Base-by-base conservation (phyloP, 2,888 invertebrate genomes). In the Anoncus sp. region DNA sequence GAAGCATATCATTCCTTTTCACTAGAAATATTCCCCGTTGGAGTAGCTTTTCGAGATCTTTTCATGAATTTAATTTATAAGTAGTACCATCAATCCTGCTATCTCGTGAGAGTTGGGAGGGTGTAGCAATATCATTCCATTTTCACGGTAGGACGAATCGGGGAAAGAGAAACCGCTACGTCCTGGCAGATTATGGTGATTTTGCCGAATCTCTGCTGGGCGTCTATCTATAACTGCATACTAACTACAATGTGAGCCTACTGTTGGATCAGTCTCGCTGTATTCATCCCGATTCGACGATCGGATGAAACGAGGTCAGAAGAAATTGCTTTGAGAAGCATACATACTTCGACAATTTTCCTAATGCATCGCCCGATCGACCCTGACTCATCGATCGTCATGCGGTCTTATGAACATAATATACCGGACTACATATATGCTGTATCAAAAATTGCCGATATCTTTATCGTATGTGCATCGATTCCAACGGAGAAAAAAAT, bases 331-430 rank as follows among this genome's bases (percentile, higher is more conserved):
- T 16, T 40, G 40, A 72, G 35, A 20, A 3, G 14, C 20, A 53
- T 60, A 53, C 47, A 47, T n/a, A 47, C 45, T 47, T 14, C 47
- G 16, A 24, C 72, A 77, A 72, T 77, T 72, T 77, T 77, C 53
- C 72, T 72, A 77, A 77, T 77, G 76, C 72, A 66, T 49, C 66
- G 63, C 10, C 38, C 43, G 38, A 57, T 59, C 51, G 65, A 71
- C 60, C 71, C 75, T 67, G 67, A 62, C 66, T 72, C 53, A 53
- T 62, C 40, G 59, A 67, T 47, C 62, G 18, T 22, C 35, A 20
- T 53, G 45, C 31, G 49, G 31, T 65, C 14, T 49, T 14, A 40
- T 43, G 38, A 43, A 51, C 35, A 59, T 70, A 43, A 59, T 59
- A 55, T 49, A 63, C 18, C 38, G 3, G 31, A 45, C 38, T 57